phyloP scores from a whole-genome alignment of 1,140 invertebrate genomes.

The Lordiphosa stackelbergi region DNA sequence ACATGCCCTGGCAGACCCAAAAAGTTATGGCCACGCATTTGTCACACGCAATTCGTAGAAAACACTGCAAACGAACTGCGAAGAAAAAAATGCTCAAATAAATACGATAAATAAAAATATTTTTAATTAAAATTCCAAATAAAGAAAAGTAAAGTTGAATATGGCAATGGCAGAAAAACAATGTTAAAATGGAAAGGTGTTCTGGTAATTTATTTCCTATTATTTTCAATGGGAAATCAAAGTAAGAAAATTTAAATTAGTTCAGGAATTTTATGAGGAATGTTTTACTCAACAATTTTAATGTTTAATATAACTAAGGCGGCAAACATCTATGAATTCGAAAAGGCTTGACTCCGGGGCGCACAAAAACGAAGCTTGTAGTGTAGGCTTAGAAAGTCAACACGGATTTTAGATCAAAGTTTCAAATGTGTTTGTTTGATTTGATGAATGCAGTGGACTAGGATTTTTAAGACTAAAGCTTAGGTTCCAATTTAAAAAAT shows the following conservation, averaged over 20 bases:
- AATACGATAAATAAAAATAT: constrained; percentile 67
- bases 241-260: neutral
- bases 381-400: too few species aligned
- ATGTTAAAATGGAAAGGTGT: constrained; percentile 4
- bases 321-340: too few species aligned
- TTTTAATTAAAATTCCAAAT: constrained; percentile 67
- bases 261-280: too few species aligned
- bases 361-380: too few species aligned
- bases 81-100: constrained; percentile 41
- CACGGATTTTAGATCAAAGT: too few species aligned
- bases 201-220: constrained; percentile 9
- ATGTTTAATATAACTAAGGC: neutral
- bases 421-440: too few species aligned
- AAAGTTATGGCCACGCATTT: constrained; percentile 69
- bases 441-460: too few species aligned
- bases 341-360: too few species aligned
- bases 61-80: constrained; percentile 31
- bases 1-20: constrained; percentile 46
- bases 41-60: constrained; percentile 45
- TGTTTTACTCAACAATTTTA: too few species aligned
- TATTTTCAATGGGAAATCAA: neutral
- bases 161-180: neutral
- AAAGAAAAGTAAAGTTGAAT: constrained; percentile 19
- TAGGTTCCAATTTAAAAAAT: too few species aligned
- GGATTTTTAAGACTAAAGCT: too few species aligned